A percentile compares a stretch with the other conserved stretches of the same genome.
These are phyloP conservation scores for Meloidogyne floridensis DNA, from an alignment of 1,140 invertebrate species.

Conservation along the genomic window DNA sequence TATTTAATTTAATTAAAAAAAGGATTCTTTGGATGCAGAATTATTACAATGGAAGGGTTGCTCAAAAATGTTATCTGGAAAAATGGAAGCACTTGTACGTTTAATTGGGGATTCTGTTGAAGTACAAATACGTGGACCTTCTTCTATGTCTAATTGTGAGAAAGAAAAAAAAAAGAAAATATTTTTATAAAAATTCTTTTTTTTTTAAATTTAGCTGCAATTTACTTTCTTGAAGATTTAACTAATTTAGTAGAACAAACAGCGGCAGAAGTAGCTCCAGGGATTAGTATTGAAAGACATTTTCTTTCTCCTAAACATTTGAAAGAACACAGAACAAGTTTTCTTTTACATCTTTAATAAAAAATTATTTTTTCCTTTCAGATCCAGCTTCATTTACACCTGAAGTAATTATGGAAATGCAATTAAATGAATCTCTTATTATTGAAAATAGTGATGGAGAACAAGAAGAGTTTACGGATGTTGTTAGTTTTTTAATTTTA, in stretches of 20 bases:
- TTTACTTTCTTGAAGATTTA: slow-evolving; percentile 78
- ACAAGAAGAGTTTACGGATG: slow-evolving; percentile 74
- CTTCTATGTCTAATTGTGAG: slow-evolving; percentile 67
- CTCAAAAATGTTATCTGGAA: slow-evolving; percentile 77
- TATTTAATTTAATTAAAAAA: slow-evolving; percentile 17
- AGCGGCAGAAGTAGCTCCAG: slow-evolving; percentile 62
- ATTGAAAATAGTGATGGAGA: slow-evolving; percentile 72
- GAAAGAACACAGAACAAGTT: slow-evolving; percentile 49
- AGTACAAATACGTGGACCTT: slow-evolving; percentile 74
- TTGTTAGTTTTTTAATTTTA: slow-evolving; percentile 63
- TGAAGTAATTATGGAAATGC: slow-evolving; percentile 72
- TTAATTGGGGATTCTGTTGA: slow-evolving; percentile 74
- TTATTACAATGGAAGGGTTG: slow-evolving; percentile 80
- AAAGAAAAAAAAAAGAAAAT: not conserved
- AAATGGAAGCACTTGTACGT: slow-evolving; percentile 76
- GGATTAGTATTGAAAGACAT: slow-evolving; percentile 65
- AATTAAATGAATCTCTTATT: slow-evolving; percentile 67
- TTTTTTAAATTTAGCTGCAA: slow-evolving; percentile 66
- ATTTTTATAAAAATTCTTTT: no score
- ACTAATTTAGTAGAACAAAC: slow-evolving; percentile 75
- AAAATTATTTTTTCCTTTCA: not conserved
- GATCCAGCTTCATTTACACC: slow-evolving; percentile 68
- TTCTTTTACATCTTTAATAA: not conserved
- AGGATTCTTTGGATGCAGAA: slow-evolving; percentile 71
- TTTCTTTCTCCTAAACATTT: slow-evolving; percentile 64